Percentiles rank a stretch among this genome's conserved stretches.
Evolutionary conservation across 1,140 invertebrate species (phyloP).

Genomic region (Bicyclus anynana): DNA sequence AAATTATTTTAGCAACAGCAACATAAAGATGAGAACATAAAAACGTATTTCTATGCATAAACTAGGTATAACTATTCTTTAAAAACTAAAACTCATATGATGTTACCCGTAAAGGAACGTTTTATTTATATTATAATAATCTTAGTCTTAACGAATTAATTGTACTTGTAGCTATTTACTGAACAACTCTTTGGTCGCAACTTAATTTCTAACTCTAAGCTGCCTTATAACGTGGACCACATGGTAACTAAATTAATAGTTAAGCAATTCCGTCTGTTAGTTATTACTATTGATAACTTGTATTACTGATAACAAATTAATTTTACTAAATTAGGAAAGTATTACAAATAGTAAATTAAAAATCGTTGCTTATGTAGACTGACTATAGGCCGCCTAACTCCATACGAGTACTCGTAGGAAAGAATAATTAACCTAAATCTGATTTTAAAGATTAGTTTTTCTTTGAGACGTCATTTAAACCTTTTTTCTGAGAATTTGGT

Average conservation of each 20-base stretch:
- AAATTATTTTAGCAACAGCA: slow-evolving; percentile 8
- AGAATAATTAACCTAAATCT: too few species aligned
- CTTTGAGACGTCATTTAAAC: too few species aligned
- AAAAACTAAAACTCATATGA: slow-evolving; percentile 23
- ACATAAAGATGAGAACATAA: not conserved
- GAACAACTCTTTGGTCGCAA: slow-evolving; percentile 29
- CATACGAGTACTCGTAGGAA: too few species aligned
- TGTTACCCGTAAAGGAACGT: slow-evolving; percentile 26
- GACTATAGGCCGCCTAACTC: too few species aligned
- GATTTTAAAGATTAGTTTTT: too few species aligned
- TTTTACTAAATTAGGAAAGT: not conserved
- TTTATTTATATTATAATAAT: slow-evolving; percentile 27
- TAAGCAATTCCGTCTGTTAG: not conserved
- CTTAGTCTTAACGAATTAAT: slow-evolving; percentile 27
- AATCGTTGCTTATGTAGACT: not conserved
- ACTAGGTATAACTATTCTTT: slow-evolving; percentile 19
- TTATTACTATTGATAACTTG: not conserved
- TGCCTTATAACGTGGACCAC: slow-evolving; percentile 13
- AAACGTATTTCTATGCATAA: slow-evolving; percentile 4
- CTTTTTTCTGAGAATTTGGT: too few species aligned
- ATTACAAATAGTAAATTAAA: not conserved
- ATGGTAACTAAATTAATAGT: slow-evolving; percentile 4
- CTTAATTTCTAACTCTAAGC: slow-evolving; percentile 16
- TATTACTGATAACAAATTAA: not conserved
- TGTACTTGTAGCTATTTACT: slow-evolving; percentile 17